Evolutionary conservation across 2,888 invertebrate genomes (phyloP).

Genomic region (Laspeyria flexula): DNA sequence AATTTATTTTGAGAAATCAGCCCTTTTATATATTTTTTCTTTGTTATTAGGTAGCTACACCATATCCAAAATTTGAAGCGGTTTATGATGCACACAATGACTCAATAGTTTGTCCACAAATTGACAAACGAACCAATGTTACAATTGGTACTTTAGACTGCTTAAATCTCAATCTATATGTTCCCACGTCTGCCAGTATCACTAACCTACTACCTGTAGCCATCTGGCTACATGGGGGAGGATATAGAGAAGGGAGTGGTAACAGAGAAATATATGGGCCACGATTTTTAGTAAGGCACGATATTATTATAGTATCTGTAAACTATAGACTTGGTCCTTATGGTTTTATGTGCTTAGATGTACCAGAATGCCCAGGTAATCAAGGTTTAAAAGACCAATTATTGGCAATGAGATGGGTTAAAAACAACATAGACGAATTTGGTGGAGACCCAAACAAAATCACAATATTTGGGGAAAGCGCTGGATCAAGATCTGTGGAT

Average conservation of each 20-base stretch:
- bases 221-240: constrained; percentile 10
- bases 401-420: constrained; percentile 43
- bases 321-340: constrained; percentile 45
- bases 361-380: constrained; percentile 42
- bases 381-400: constrained; percentile 47
- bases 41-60: constrained; percentile 8
- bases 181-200: constrained; percentile 5
- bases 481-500: constrained; percentile 40
- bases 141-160: constrained; percentile 21
- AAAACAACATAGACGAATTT: constrained; percentile 41
- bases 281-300: constrained; percentile 28
- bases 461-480: constrained; percentile 45
- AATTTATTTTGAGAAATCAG: too few relatives aligned
- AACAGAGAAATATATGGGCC: constrained; percentile 13
- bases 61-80: constrained; percentile 6
- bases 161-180: constrained; percentile 12
- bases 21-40: constrained; percentile 1
- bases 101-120: constrained; percentile 10
- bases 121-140: constrained; percentile 21
- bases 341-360: constrained; percentile 46
- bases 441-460: constrained; percentile 44
- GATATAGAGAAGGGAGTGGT: not conserved
- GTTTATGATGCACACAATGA: constrained; percentile 9
- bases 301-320: constrained; percentile 43
- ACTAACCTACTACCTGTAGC: constrained; percentile 8